These are phyloP conservation scores for Drosophila algonquin DNA, from an alignment of 2,888 invertebrate species.

Conservation along the genomic window DNA sequence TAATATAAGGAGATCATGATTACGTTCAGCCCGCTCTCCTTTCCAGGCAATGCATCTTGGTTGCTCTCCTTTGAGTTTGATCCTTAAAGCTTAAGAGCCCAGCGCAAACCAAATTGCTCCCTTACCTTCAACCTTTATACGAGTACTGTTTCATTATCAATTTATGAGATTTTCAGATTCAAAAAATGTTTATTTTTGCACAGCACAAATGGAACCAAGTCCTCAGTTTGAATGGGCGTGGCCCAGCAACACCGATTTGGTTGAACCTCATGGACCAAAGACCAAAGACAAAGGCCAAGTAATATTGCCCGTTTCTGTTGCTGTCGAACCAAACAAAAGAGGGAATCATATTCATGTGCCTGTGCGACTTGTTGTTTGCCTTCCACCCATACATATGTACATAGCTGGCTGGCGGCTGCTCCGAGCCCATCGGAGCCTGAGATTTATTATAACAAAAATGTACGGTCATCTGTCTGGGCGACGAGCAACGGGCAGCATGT, in stretches of 20 bases:
- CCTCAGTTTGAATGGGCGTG: neutral
- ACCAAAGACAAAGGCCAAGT: slow-evolving; percentile 17
- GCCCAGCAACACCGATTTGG: slow-evolving; percentile 6
- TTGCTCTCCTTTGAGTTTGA: neutral
- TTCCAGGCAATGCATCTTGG: neutral
- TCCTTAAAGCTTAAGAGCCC: too few species aligned
- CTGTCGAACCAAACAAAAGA: neutral
- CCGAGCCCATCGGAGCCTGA: neutral
- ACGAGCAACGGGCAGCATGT: slow-evolving; percentile 24
- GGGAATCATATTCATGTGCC: neutral
- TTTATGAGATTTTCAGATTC: too few species aligned
- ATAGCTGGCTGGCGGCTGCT: too few species aligned
- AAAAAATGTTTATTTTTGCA: neutral
- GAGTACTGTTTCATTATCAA: too few species aligned
- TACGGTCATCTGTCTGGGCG: slow-evolving; percentile 4
- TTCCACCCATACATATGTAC: neutral
- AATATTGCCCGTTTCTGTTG: slow-evolving; percentile 6
- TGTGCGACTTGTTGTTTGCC: neutral
- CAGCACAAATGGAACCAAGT: neutral
- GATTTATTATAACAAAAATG: neutral
- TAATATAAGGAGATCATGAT: too few species aligned
- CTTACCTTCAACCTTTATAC: neutral
- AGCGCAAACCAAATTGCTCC: neutral
- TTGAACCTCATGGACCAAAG: neutral
- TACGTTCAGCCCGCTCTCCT: neutral